phyloP scores from a whole-genome alignment of 2,113 vertebrate species.

The Haemorhous mexicanus region DNA sequence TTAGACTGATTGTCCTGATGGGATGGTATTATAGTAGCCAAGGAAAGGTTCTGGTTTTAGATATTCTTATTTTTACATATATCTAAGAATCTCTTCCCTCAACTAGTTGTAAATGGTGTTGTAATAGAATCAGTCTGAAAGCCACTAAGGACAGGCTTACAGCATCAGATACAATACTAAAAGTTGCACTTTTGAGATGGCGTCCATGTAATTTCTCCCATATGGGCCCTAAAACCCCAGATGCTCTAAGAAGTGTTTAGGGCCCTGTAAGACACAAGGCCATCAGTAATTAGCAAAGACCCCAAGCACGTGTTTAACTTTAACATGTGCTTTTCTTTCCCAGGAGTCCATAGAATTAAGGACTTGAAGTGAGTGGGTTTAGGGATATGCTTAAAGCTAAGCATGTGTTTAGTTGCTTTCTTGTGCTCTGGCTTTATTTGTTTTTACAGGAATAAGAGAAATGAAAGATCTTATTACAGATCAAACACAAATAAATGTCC shows the following conservation, averaged over 20 bases:
- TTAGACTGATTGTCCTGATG: background rate
- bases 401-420: conserved; percentile 46
- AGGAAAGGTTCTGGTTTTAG: background rate
- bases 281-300: conserved; percentile 52
- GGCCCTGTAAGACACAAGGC: conserved; percentile 29
- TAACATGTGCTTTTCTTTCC: background rate
- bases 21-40: background rate
- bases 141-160: background rate
- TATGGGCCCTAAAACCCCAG: conserved; percentile 23
- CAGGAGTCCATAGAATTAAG: background rate
- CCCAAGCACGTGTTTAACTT: conserved; percentile 54
- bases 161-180: background rate
- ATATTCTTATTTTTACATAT: background rate
- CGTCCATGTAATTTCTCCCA: conserved; percentile 14
- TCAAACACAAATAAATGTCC: conserved; percentile 54
- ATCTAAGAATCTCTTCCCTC: background rate
- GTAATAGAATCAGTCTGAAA: background rate
- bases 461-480: conserved; percentile 53
- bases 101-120: background rate
- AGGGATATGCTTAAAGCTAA: conserved; percentile 34
- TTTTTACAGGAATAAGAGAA: conserved; percentile 56
- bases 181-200: conserved; percentile 7
- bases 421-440: conserved; percentile 36
- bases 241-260: conserved; percentile 11
- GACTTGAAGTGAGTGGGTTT: background rate